Conservation (phyloP, 2,797 vertebrate genomes). For the Falco cherrug region DNA sequence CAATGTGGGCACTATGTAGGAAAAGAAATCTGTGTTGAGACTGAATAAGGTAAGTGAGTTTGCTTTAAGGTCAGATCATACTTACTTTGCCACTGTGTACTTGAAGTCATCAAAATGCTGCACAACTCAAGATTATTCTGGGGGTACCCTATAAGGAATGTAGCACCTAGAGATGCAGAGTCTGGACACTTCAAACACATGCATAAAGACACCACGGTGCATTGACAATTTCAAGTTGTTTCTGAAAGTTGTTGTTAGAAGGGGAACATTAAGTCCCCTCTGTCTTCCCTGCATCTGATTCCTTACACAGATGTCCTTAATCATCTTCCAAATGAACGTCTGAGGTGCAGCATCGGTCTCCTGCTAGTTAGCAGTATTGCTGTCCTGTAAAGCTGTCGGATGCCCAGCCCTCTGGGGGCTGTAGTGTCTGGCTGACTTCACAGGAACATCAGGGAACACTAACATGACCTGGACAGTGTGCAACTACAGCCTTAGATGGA, state of each 20-base stretch:
- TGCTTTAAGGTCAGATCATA: not conserved
- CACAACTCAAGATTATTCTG: not conserved
- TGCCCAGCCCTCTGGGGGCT: not conserved
- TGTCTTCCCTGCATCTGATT: not conserved
- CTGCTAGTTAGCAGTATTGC: not conserved
- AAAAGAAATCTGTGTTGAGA: not conserved
- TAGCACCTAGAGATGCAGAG: not conserved
- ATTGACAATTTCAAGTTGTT: not conserved
- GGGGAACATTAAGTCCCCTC: not conserved
- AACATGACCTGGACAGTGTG: not conserved
- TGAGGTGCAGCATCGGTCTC: not conserved
- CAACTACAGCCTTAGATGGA: not conserved
- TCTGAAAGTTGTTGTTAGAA: not conserved
- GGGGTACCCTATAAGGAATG: not conserved
- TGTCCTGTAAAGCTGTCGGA: not conserved
- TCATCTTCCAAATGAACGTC: not conserved
- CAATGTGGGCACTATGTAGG: rapidly evolving
- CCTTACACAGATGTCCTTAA: not conserved
- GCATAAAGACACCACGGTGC: not conserved
- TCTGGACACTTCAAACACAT: not conserved
- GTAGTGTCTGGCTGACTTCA: not conserved
- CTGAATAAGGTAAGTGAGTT: not conserved
- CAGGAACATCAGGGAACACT: not conserved
- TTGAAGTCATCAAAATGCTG: not conserved
- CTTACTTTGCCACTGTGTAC: not conserved